phyloP scores from a whole-genome alignment of 2,888 invertebrate genomes.

The Caenorhabditis plicata region DNA sequence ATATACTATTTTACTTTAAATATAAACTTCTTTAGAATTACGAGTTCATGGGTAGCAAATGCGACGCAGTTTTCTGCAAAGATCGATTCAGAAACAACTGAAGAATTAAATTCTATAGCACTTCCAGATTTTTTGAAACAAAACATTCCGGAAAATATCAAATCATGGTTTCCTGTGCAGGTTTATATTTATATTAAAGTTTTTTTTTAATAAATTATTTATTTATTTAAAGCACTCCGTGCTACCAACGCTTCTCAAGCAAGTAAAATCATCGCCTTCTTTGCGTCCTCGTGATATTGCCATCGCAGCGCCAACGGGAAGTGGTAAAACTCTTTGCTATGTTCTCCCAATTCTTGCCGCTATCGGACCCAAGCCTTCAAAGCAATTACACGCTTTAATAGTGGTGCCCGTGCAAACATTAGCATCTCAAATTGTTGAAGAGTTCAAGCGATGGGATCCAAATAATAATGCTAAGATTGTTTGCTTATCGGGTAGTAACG shows the following conservation, averaged over 20 bases:
- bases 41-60: constrained; percentile 48
- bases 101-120: constrained; percentile 34
- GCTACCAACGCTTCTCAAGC: constrained; percentile 47
- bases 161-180: constrained; percentile 62
- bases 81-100: constrained; percentile 26
- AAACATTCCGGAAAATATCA: constrained; percentile 10
- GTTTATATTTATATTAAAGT: constrained; percentile 3
- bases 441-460: constrained; percentile 16
- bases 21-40: constrained; percentile 36
- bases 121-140: constrained; percentile 23
- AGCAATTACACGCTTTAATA: constrained; percentile 78
- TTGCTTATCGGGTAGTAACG: constrained; percentile 15
- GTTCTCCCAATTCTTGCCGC: constrained; percentile 77
- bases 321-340: constrained; percentile 93
- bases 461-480: constrained; percentile 7
- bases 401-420: constrained; percentile 89
- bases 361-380: constrained; percentile 17
- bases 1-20: background rate
- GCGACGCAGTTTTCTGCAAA: constrained; percentile 51
- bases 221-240: constrained; percentile 39
- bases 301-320: constrained; percentile 91
- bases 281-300: constrained; percentile 83
- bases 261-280: constrained; percentile 29
- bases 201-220: background rate
- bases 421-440: constrained; percentile 77